Conservation (phyloP, 2,888 invertebrate species). For the Athetis lepigone region DNA sequence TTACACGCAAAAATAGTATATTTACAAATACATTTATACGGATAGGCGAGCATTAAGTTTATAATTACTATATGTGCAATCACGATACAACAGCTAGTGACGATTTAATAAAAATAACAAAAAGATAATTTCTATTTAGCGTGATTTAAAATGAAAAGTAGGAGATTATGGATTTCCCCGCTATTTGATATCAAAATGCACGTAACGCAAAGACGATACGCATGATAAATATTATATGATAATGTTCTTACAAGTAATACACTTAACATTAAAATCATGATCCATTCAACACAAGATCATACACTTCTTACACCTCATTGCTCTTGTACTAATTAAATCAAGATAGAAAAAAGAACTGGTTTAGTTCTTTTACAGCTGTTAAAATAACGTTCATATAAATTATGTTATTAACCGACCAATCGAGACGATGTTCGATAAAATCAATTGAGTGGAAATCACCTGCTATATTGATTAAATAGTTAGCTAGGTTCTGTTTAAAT, state of each 20-base stretch:
- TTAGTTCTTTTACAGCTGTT: slow-evolving; percentile 16
- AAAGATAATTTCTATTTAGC: too few relatives aligned
- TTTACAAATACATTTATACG: too few relatives aligned
- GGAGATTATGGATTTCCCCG: background rate
- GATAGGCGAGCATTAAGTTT: too few relatives aligned
- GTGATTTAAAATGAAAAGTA: slow-evolving; percentile 3
- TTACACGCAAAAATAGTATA: too few relatives aligned
- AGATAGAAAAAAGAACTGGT: slow-evolving; percentile 20
- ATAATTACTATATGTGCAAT: too few relatives aligned
- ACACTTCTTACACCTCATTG: slow-evolving; percentile 4
- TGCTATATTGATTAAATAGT: background rate
- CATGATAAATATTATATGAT: slow-evolving; percentile 1
- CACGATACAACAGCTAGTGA: too few relatives aligned
- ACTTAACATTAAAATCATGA: background rate
- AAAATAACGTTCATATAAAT: slow-evolving; percentile 11
- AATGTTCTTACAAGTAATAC: background rate
- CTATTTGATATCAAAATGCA: background rate
- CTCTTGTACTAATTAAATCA: slow-evolving; percentile 7
- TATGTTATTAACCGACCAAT: slow-evolving; percentile 11
- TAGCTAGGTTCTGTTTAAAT: too few relatives aligned
- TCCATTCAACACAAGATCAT: background rate
- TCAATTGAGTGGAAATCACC: slow-evolving; percentile 25
- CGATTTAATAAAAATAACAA: too few relatives aligned
- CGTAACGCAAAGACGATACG: background rate
- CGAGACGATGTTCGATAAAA: slow-evolving; percentile 19